phyloP scores from a whole-genome alignment of 1,140 invertebrate species.

The Bactericera cockerelli region DNA sequence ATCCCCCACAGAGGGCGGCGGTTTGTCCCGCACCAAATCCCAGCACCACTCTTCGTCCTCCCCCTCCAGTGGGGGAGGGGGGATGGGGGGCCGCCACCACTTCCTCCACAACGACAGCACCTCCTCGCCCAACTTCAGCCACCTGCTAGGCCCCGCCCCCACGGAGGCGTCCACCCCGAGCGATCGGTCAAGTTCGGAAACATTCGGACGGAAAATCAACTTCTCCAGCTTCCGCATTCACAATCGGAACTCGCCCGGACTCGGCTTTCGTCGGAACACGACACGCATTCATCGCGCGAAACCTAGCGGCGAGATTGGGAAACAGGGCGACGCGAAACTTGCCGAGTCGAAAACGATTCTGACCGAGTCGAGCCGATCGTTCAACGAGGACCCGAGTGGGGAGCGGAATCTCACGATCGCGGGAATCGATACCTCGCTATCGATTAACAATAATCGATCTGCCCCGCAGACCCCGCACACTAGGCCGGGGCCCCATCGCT shows the following conservation, averaged over 20 bases:
- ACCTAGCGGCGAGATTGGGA: too few species aligned
- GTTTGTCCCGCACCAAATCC: slow-evolving; percentile 21
- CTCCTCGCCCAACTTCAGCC: background rate
- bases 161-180: background rate
- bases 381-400: too few species aligned
- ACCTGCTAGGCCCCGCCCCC: background rate
- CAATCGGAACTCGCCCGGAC: background rate
- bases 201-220: background rate
- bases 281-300: background rate
- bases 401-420: background rate
- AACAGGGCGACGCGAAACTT: too few species aligned
- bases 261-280: background rate
- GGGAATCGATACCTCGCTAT: background rate
- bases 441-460: background rate
- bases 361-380: too few species aligned
- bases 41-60: slow-evolving; percentile 19
- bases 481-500: background rate
- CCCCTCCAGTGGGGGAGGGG: too few species aligned
- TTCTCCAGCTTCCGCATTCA: background rate
- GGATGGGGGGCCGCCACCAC: slow-evolving; percentile 7
- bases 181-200: background rate
- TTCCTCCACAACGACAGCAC: background rate
- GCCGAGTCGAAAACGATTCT: too few species aligned
- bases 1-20: slow-evolving; percentile 18
- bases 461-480: background rate